Evolutionary conservation across 2,888 invertebrate genomes (phyloP), one percentile per base, ranked within the genome.

Genomic region (Pammene aurita): DNA sequence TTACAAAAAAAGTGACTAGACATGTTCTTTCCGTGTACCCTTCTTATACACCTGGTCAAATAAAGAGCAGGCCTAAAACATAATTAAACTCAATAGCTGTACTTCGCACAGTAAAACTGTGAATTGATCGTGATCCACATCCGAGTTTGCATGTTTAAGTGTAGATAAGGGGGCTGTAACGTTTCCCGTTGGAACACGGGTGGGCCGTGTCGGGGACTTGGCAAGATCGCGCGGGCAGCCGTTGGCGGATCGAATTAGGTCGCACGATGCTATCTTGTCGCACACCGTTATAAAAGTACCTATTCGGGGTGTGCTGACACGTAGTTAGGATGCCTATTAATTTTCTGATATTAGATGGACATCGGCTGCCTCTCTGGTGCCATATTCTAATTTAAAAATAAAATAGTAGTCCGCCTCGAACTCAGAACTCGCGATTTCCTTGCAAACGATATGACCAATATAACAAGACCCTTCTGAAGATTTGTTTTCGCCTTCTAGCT

Each of bases 61-160:
- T n/a, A n/a, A n/a, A n/a, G n/a, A n/a, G n/a, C n/a, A n/a, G n/a
- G n/a, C n/a, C n/a, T 38, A 38, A 38, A 0, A 9, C 9, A 9
- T 38, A 38, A 38, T 38, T 38, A 38, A 38, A 38, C 38, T 38
- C 38, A 7, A 35, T 35, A 5, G 38, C 7, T 9, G 9, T 7
- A 9, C 9, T 2, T 2, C 38, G 0, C 2, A 38, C 7, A 38
- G 78, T 75, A 73, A 80, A 82, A 81, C 81, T 78, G 80, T 77
- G 77, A 84, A 88, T 87, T 85, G 84, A 87, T 87, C 78, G 81
- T 81, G 83, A 84, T 85, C 78, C 83, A 75, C 73, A 78, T 75
- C 72, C 76, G 74, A 84, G 84, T 88, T 89, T 86, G 88, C 89
- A 88, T 90, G 88, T 87, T 84, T 79, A 80, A 82, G 82, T 81